phyloP scores from a whole-genome alignment of 2,113 vertebrate species.

The Anthoscopus minutus region DNA sequence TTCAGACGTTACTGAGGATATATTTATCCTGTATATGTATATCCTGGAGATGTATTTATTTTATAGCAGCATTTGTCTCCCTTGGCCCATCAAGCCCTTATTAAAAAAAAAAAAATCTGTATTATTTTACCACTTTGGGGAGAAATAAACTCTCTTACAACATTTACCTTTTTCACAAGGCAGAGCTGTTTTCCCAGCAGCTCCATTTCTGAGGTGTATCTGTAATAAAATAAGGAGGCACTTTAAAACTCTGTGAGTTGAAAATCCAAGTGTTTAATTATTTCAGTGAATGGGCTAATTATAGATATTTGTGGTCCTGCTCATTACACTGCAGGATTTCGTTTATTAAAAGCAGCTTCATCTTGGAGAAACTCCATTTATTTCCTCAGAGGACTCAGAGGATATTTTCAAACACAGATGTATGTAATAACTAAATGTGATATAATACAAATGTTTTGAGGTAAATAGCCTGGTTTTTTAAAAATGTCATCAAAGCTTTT shows the following conservation, averaged over 20 bases:
- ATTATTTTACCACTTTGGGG: not conserved
- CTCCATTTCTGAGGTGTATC: not conserved
- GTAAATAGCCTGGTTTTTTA: constrained; percentile 4
- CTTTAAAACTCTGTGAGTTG: not conserved
- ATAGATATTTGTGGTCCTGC: not conserved
- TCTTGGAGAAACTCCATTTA: constrained; percentile 22
- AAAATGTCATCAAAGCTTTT: constrained; percentile 23
- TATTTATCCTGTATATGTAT: not conserved
- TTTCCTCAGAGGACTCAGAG: not conserved
- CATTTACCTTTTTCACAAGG: not conserved
- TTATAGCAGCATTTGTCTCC: not conserved
- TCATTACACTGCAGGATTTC: not conserved
- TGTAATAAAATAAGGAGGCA: not conserved
- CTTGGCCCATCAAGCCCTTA: not conserved
- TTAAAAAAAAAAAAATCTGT: not conserved
- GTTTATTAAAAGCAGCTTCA: not conserved
- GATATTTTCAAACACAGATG: not conserved
- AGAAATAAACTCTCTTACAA: not conserved
- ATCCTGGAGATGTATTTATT: not conserved
- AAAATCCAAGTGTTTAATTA: not conserved
- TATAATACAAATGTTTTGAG: constrained; percentile 7
- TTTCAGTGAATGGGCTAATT: not conserved
- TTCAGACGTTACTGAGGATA: not conserved
- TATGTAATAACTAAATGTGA: not conserved
- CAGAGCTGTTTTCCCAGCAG: not conserved